Percentiles rank a stretch among this genome's conserved stretches.
Conservation (phyloP, 2,113 vertebrate genomes). For the Malaclemys terrapin region DNA sequence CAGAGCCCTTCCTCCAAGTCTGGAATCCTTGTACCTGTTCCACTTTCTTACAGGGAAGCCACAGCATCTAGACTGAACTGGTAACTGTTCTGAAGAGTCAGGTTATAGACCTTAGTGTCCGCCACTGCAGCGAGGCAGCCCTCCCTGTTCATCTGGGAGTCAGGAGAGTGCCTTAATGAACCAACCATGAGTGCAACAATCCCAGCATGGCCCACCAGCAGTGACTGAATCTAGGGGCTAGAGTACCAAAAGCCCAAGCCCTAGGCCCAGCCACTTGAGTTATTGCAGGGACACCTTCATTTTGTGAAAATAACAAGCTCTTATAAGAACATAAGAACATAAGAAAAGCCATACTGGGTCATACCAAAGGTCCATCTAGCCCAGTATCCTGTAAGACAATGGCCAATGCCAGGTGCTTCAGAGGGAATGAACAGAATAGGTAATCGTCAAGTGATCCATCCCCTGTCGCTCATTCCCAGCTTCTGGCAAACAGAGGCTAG, state of each 20-base stretch:
- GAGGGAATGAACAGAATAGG: no score
- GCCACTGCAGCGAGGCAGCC: constrained; percentile 60
- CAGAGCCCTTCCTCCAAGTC: neutral
- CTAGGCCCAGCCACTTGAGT: neutral
- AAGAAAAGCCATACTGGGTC: no score
- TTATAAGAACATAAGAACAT: no score
- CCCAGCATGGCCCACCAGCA: neutral
- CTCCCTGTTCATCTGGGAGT: constrained; percentile 35
- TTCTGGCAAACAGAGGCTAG: no score
- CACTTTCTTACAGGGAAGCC: constrained; percentile 65
- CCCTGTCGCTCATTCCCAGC: no score
- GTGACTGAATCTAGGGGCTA: neutral
- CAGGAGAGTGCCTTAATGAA: neutral
- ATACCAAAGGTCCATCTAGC: no score
- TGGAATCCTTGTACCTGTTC: constrained; percentile 62
- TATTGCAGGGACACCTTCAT: neutral
- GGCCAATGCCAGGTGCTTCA: no score
- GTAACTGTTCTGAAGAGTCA: constrained; percentile 9
- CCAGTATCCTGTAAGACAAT: no score
- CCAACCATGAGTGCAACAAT: neutral
- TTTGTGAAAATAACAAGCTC: neutral
- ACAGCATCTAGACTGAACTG: constrained; percentile 60
- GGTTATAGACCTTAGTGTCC: constrained; percentile 39
- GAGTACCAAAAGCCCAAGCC: neutral
- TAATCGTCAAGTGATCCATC: no score